Conservation (phyloP, 2,888 invertebrate species). For the Trachelus iudaicus region DNA sequence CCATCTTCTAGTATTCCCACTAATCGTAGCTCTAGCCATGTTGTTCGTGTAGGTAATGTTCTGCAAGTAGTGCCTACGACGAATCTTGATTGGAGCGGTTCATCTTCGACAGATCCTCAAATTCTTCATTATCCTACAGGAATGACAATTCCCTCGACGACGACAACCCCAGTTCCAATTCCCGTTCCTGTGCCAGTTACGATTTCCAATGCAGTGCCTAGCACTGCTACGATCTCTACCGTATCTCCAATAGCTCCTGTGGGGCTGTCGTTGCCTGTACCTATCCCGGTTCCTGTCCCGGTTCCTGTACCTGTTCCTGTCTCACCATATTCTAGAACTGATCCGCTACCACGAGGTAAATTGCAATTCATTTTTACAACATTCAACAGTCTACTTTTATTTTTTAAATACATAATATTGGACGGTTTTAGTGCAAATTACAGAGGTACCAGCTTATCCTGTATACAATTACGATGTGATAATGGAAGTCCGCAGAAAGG, state of each 20-base stretch:
- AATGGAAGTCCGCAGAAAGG: constrained; percentile 55
- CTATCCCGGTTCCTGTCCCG: constrained; percentile 13
- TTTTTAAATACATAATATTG: not conserved
- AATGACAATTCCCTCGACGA: constrained; percentile 22
- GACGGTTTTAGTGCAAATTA: not conserved
- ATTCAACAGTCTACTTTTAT: not conserved
- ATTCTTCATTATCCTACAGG: not conserved
- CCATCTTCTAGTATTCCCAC: not conserved
- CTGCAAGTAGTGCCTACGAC: constrained; percentile 61
- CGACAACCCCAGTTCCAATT: constrained; percentile 40
- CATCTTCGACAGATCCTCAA: constrained; percentile 1
- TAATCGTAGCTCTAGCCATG: constrained; percentile 41
- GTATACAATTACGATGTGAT: constrained; percentile 63
- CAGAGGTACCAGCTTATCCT: constrained; percentile 46
- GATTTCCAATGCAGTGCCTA: constrained; percentile 16
- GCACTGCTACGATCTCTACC: not conserved
- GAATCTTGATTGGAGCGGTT: constrained; percentile 54
- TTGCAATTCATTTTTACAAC: not conserved
- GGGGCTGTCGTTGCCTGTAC: constrained; percentile 20
- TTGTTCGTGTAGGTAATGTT: constrained; percentile 61
- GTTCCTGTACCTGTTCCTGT: constrained; percentile 3
- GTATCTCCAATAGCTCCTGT: constrained; percentile 13
- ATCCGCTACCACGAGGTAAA: constrained; percentile 41
- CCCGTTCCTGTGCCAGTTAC: constrained; percentile 35
- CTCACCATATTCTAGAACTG: constrained; percentile 24